Conservation (phyloP, 2,888 invertebrate species). For the Euzophera pinguis region DNA sequence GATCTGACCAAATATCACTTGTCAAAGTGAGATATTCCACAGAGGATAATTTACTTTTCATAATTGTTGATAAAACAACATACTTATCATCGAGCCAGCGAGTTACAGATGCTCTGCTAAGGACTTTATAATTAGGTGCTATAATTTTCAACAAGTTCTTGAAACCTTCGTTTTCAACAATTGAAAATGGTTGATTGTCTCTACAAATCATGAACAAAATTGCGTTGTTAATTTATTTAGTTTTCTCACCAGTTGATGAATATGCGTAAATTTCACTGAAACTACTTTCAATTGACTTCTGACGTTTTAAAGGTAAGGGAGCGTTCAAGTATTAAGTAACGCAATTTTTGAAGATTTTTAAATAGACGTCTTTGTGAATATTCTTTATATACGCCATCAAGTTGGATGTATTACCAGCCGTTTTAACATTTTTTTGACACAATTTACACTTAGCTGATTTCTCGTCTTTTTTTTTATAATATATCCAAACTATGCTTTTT, state of each 20-base stretch:
- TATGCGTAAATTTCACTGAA: constrained; percentile 27
- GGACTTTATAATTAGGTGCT: constrained; percentile 35
- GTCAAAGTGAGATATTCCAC: constrained; percentile 34
- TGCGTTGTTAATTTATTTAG: constrained; percentile 28
- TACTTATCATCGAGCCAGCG: constrained; percentile 37
- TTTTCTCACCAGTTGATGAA: constrained; percentile 23
- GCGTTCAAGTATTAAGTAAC: too few species aligned
- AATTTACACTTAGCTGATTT: constrained; percentile 24
- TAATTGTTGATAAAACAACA: constrained; percentile 27
- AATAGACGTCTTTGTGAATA: constrained; percentile 21
- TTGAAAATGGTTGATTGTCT: constrained; percentile 31
- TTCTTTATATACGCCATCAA: constrained; percentile 24
- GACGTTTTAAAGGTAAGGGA: constrained; percentile 26
- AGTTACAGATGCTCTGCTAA: constrained; percentile 31
- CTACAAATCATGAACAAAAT: constrained; percentile 32
- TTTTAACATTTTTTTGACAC: constrained; percentile 28
- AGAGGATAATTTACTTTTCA: constrained; percentile 30
- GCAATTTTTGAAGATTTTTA: too few species aligned
- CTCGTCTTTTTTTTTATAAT: constrained; percentile 22
- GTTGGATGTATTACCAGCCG: constrained; percentile 28
- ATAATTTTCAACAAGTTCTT: constrained; percentile 31
- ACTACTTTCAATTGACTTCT: constrained; percentile 26
- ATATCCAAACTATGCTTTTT: constrained; percentile 15
- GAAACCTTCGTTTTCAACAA: constrained; percentile 39
- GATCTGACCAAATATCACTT: constrained; percentile 38